A percentile compares a stretch with the other conserved stretches of the same genome.
Evolutionary conservation across 2,888 invertebrate genomes (phyloP).

Genomic region (Heterodera filipjevi): DNA sequence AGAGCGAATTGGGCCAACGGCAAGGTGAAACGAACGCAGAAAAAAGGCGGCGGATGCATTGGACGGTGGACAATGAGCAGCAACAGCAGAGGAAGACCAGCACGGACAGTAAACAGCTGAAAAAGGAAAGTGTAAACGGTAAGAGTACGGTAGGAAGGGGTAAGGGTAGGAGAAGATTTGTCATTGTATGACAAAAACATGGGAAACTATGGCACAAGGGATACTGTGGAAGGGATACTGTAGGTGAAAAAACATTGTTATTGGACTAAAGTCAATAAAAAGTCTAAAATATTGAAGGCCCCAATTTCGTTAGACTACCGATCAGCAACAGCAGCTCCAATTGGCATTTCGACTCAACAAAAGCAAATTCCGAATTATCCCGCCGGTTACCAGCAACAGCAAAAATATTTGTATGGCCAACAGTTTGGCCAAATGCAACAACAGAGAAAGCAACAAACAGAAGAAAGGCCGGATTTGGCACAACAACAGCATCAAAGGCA

Average conservation of each 20-base stretch:
- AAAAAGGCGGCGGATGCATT: neutral
- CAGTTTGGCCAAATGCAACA: conserved; percentile 9
- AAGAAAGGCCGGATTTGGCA: neutral
- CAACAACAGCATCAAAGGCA: conserved; percentile 3
- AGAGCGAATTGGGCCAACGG: neutral
- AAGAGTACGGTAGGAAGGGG: neutral
- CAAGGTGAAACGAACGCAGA: neutral
- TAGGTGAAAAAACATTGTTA: neutral
- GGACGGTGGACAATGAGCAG: neutral
- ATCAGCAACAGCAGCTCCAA: neutral
- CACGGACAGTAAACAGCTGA: neutral
- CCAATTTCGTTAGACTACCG: too few species aligned
- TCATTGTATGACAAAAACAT: too few species aligned
- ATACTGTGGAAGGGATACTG: neutral
- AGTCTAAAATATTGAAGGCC: too few species aligned
- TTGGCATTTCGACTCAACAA: neutral
- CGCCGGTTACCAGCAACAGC: conserved; percentile 1
- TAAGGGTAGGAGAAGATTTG: too few species aligned
- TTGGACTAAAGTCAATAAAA: too few species aligned
- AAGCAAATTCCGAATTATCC: neutral
- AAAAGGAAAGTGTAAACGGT: neutral
- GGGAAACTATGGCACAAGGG: neutral
- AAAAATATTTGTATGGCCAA: conserved; percentile 23
- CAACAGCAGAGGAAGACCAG: neutral
- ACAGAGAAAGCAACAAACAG: too few species aligned